Percentiles rank a stretch among this genome's conserved stretches.
phyloP scores from a whole-genome alignment of 2,888 invertebrate genomes.

The Nomada goodeniana region DNA sequence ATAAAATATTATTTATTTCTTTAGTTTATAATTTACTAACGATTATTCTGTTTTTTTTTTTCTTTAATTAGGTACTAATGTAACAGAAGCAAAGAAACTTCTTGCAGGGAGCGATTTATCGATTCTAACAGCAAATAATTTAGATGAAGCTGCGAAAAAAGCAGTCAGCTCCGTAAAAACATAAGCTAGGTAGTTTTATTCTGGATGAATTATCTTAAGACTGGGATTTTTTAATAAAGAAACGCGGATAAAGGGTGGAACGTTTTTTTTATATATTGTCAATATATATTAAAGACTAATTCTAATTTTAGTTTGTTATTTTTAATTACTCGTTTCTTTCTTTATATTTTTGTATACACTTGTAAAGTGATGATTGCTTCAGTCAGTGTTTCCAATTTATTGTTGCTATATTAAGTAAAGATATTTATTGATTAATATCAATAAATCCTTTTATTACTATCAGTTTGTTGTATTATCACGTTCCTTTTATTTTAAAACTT shows the following conservation, averaged over 20 bases:
- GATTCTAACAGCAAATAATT: constrained; percentile 92
- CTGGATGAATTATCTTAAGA: background rate
- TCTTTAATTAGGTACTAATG: constrained; percentile 90
- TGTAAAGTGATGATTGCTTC: background rate
- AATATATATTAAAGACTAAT: background rate
- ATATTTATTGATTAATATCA: background rate
- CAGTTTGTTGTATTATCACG: background rate
- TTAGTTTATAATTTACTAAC: constrained; percentile 41
- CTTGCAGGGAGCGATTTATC: constrained; percentile 93
- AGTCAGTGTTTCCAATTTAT: background rate
- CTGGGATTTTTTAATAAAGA: constrained; percentile 27
- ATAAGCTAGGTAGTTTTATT: constrained; percentile 45
- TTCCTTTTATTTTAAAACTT: background rate
- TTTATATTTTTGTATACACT: background rate
- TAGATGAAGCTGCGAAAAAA: constrained; percentile 97
- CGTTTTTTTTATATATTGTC: background rate
- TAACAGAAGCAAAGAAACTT: constrained; percentile 92
- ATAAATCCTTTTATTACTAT: background rate
- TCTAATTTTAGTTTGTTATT: constrained; percentile 6
- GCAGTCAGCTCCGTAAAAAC: constrained; percentile 87
- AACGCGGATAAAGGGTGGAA: background rate
- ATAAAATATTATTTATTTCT: constrained; percentile 8
- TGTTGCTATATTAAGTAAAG: background rate
- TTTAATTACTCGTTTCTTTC: background rate
- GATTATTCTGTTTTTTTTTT: constrained; percentile 45